Conservation (phyloP, 2,113 vertebrate species). For the Garra rufa region DNA sequence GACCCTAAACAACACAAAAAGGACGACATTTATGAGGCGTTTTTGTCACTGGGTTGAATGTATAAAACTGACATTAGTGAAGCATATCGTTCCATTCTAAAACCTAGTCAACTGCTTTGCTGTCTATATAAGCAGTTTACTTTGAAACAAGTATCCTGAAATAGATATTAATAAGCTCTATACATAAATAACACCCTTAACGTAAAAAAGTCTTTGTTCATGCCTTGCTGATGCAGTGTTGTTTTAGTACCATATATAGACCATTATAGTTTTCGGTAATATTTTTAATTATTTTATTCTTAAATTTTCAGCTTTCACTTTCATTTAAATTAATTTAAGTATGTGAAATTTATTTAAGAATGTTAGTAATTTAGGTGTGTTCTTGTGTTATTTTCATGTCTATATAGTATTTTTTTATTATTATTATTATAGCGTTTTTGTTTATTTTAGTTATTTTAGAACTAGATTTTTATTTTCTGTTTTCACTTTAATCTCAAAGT, state of each 20-base stretch:
- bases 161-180: not conserved
- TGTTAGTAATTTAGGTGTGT: no score
- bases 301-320: not conserved
- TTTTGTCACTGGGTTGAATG: constrained; percentile 20
- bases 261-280: not conserved
- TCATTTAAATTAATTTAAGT: not conserved
- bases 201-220: no score
- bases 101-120: not conserved
- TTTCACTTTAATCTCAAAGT: no score
- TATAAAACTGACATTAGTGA: not conserved
- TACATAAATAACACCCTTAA: no score
- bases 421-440: no score
- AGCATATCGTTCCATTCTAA: not conserved
- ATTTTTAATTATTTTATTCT: not conserved
- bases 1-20: constrained; percentile 24
- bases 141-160: not conserved
- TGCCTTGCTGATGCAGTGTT: no score
- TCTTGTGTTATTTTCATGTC: not conserved
- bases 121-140: not conserved
- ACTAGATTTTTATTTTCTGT: no score
- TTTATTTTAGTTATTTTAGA: not conserved
- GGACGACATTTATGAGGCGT: constrained; percentile 8
- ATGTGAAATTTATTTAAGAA: not conserved
- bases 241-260: no score
- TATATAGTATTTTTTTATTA: not conserved